Evolutionary conservation across 2,113 vertebrate species (phyloP).

Genomic region (Seriola rivoliana): DNA sequence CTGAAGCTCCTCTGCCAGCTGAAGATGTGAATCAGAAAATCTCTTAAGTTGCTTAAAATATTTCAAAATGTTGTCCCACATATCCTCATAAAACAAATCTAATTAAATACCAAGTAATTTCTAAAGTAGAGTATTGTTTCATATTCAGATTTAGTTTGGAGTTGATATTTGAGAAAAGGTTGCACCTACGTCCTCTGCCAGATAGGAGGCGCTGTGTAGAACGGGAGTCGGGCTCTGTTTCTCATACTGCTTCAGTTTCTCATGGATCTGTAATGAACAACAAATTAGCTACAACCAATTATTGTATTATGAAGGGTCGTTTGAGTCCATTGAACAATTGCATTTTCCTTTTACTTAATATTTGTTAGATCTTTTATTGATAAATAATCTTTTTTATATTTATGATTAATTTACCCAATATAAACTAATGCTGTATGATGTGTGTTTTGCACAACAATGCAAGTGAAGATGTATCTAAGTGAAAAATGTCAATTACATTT

Average conservation of each 20-base stretch:
- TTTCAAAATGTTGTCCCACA: neutral
- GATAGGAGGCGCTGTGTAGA: slow-evolving; percentile 90
- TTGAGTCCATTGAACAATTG: neutral
- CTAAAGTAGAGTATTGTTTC: neutral
- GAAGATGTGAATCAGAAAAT: slow-evolving; percentile 41
- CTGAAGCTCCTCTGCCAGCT: slow-evolving; percentile 95
- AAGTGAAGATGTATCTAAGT: neutral
- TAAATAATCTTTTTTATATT: too few species aligned
- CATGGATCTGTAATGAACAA: slow-evolving; percentile 89
- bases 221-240: slow-evolving; percentile 91
- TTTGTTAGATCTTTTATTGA: too few species aligned
- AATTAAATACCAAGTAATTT: too few species aligned
- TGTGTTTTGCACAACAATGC: neutral
- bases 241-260: slow-evolving; percentile 92
- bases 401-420: too few species aligned
- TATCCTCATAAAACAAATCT: neutral
- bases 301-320: neutral
- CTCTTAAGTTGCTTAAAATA: neutral
- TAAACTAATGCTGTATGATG: too few species aligned
- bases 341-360: neutral
- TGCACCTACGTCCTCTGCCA: slow-evolving; percentile 93
- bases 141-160: neutral
- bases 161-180: neutral
- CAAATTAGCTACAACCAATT: neutral
- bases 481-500: neutral